phyloP scores from a whole-genome alignment of 2,888 invertebrate genomes.

The Pycnomerus fuliginosus region DNA sequence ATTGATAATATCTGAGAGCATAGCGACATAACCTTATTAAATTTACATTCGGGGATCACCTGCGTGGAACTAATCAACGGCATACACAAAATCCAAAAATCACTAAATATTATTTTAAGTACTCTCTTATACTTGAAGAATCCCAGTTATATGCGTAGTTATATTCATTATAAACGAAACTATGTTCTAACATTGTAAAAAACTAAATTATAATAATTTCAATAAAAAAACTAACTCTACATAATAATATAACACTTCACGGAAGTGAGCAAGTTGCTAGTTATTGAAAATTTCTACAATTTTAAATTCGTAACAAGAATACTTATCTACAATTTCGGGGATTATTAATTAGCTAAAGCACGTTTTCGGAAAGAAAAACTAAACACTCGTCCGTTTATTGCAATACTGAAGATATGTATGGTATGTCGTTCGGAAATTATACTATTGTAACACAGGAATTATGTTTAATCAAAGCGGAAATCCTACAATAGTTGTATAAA shows the following conservation, averaged over 20 bases:
- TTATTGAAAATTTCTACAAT: slow-evolving; percentile 35
- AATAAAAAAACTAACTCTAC: slow-evolving; percentile 23
- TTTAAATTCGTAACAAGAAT: slow-evolving; percentile 50
- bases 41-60: slow-evolving; percentile 24
- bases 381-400: slow-evolving; percentile 36
- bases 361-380: slow-evolving; percentile 21
- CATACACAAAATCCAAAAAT: no score
- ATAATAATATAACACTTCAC: slow-evolving; percentile 39
- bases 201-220: slow-evolving; percentile 9
- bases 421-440: no score
- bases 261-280: slow-evolving; percentile 37
- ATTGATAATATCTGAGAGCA: slow-evolving; percentile 48
- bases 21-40: slow-evolving; percentile 44
- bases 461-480: slow-evolving; percentile 35
- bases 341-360: slow-evolving; percentile 22
- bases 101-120: no score
- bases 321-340: slow-evolving; percentile 42
- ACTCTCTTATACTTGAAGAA: no score
- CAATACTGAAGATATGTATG: slow-evolving; percentile 44
- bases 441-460: slow-evolving; percentile 25
- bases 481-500: slow-evolving; percentile 39
- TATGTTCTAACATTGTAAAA: background rate
- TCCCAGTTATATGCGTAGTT: no score
- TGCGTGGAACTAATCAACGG: no score
- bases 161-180: no score